Evolutionary conservation across 2,797 vertebrate species (phyloP).

Genomic region (Melopsittacus undulatus): DNA sequence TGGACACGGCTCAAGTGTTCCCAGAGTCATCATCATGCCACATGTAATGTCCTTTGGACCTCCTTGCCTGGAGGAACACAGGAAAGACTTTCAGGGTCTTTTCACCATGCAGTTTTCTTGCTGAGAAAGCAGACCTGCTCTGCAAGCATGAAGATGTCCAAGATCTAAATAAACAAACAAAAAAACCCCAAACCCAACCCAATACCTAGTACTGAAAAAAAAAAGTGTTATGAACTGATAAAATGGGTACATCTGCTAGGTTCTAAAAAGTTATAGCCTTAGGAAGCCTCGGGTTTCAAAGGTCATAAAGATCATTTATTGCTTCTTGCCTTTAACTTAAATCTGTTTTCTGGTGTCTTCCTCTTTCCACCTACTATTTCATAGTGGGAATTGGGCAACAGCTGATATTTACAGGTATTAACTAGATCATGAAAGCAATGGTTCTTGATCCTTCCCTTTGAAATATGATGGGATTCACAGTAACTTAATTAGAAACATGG

Average conservation of each 20-base stretch:
- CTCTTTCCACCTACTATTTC: neutral
- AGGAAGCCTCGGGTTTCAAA: neutral
- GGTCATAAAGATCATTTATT: neutral
- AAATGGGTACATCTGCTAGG: neutral
- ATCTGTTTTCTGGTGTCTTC: neutral
- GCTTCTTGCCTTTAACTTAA: slow-evolving; percentile 1
- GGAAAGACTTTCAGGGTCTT: neutral
- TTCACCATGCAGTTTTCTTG: neutral
- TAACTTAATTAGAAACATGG: neutral
- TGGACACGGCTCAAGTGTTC: rapidly evolving
- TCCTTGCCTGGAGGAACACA: neutral
- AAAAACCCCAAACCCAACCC: neutral
- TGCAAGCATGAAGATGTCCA: neutral
- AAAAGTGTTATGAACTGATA: neutral
- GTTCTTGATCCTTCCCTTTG: neutral
- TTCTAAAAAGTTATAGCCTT: neutral
- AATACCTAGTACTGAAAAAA: neutral
- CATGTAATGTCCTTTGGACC: neutral
- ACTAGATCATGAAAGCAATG: neutral
- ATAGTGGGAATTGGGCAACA: neutral
- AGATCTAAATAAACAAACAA: neutral
- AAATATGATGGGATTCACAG: neutral
- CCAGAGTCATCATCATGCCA: rapidly evolving
- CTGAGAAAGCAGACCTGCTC: neutral
- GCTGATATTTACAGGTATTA: neutral